phyloP scores from a whole-genome alignment of 1,140 invertebrate genomes.

The Triops longicaudatus region DNA sequence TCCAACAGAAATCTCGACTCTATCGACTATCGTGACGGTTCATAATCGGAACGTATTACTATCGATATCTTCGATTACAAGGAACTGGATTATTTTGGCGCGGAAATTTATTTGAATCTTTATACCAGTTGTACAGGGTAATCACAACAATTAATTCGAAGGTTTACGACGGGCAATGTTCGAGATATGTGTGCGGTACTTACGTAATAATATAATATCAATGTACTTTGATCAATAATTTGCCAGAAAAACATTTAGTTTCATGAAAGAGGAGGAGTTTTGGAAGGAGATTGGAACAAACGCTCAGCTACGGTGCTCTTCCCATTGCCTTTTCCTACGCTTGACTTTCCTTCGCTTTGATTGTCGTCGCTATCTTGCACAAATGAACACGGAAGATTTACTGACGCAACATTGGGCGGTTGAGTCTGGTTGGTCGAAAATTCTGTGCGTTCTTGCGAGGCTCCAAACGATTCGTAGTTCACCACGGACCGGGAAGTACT shows the following conservation, averaged over 20 bases:
- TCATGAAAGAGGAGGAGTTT: neutral
- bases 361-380: neutral
- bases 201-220: neutral
- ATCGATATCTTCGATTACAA: neutral
- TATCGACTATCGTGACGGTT: neutral
- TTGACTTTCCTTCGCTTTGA: neutral
- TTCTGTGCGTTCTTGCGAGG: neutral
- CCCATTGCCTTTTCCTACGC: neutral
- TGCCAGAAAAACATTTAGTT: neutral
- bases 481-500: neutral
- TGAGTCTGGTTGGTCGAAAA: neutral
- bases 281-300: neutral
- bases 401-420: neutral
- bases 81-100: neutral
- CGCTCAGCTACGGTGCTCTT: neutral
- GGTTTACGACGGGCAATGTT: neutral
- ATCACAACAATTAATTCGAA: too few relatives aligned
- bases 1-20: neutral
- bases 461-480: neutral
- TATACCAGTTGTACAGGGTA: neutral
- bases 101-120: neutral
- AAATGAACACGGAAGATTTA: neutral
- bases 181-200: neutral
- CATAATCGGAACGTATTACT: neutral
- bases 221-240: neutral